Evolutionary conservation across 2,797 vertebrate species (phyloP).

Genomic region (Intellagama lesueurii): DNA sequence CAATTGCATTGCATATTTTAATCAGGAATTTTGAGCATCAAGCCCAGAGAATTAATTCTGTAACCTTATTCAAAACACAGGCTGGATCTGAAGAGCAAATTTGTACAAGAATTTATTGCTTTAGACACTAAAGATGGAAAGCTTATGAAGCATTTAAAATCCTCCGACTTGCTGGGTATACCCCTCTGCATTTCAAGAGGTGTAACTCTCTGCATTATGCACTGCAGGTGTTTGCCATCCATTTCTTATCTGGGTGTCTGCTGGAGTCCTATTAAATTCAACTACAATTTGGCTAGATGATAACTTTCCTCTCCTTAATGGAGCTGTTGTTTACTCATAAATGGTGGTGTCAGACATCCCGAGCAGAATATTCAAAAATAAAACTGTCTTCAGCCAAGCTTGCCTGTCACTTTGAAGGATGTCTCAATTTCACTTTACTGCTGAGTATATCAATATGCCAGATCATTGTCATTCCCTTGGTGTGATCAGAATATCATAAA

Average conservation of each 20-base stretch:
- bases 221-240: not conserved
- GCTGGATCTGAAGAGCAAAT: constrained; percentile 27
- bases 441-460: constrained; percentile 47
- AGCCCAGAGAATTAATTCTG: constrained; percentile 22
- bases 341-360: constrained; percentile 33
- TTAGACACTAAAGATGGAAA: not conserved
- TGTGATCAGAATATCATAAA: constrained; percentile 39
- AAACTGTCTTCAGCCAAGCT: constrained; percentile 29
- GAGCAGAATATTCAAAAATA: constrained; percentile 52
- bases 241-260: constrained; percentile 15
- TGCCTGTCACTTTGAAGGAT: constrained; percentile 57
- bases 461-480: constrained; percentile 32
- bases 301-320: constrained; percentile 19
- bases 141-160: constrained; percentile 17
- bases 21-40: constrained; percentile 34
- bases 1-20: constrained; percentile 24
- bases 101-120: constrained; percentile 14
- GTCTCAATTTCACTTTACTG: constrained; percentile 52
- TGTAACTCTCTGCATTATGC: not conserved
- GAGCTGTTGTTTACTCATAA: constrained; percentile 45
- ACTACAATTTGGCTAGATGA: constrained; percentile 42
- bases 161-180: not conserved
- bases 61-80: constrained; percentile 24
- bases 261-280: constrained; percentile 26
- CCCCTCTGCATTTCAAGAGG: constrained; percentile 23